A percentile compares a stretch with the other conserved stretches of the same genome.
Conservation (phyloP, 2,888 invertebrate genomes). For the Mystacides longicornis region DNA sequence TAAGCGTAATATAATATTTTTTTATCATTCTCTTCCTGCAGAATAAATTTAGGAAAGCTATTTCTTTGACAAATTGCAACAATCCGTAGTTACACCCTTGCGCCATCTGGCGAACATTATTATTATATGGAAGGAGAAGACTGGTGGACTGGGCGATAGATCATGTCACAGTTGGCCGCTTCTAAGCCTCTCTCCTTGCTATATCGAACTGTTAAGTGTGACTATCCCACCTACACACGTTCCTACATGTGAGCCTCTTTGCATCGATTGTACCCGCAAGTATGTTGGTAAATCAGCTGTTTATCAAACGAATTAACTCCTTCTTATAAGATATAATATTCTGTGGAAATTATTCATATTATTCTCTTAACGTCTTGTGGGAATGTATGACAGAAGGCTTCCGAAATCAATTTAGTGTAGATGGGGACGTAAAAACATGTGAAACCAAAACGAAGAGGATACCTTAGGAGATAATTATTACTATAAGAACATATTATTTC, state of each 20-base stretch:
- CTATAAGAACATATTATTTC: too few relatives aligned
- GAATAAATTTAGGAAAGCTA: neutral
- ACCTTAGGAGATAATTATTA: too few relatives aligned
- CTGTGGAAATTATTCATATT: too few relatives aligned
- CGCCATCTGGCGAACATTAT: neutral
- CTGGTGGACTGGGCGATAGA: constrained; percentile 23
- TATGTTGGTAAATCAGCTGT: neutral
- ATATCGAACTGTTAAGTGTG: neutral
- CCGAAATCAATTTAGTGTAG: too few relatives aligned
- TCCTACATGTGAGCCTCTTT: too few relatives aligned
- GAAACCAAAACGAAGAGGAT: too few relatives aligned
- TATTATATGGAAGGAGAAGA: constrained; percentile 7
- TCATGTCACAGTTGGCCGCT: constrained; percentile 24
- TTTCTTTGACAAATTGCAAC: neutral
- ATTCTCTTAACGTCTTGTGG: too few relatives aligned
- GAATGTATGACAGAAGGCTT: too few relatives aligned
- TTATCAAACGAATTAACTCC: too few relatives aligned
- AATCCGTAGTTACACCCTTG: constrained; percentile 1
- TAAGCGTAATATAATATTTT: neutral
- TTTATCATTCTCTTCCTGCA: neutral
- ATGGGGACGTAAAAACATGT: too few relatives aligned
- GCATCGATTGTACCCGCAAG: neutral
- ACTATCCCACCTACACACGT: too few relatives aligned
- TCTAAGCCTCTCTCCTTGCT: constrained; percentile 14
- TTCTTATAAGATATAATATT: too few relatives aligned